Percentiles rank a stretch among this genome's conserved stretches.
Evolutionary conservation across 2,113 vertebrate species (phyloP).

Genomic region (Onychostoma macrolepis): DNA sequence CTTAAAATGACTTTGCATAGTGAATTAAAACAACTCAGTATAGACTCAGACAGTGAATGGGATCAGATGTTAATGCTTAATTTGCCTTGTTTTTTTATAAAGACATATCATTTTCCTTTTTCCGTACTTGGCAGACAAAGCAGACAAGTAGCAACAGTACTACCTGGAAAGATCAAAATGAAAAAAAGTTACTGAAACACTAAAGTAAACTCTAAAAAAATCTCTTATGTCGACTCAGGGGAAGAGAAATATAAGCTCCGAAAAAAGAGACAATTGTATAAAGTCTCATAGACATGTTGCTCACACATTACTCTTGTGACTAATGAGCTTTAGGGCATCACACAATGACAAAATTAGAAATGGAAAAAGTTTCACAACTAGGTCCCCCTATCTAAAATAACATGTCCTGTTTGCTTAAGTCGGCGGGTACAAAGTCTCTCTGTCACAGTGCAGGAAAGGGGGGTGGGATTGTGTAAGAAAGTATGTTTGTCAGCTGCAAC

Average conservation of each 20-base stretch:
- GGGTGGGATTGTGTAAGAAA: conserved; percentile 38
- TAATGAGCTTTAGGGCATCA: conserved; percentile 22
- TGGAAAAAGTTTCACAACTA: conserved; percentile 34
- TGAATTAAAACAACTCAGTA: neutral
- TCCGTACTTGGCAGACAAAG: conserved; percentile 9
- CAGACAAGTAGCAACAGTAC: neutral
- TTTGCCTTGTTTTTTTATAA: neutral
- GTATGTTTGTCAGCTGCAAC: conserved; percentile 39
- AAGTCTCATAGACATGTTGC: neutral
- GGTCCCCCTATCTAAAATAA: conserved; percentile 53
- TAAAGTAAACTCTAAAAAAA: neutral
- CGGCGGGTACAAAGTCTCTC: conserved; percentile 70
- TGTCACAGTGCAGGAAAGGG: conserved; percentile 36
- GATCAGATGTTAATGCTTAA: neutral
- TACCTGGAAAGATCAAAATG: neutral
- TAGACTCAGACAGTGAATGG: neutral
- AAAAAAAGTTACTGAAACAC: neutral
- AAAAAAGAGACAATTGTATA: neutral
- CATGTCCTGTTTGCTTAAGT: conserved; percentile 63
- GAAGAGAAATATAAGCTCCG: neutral
- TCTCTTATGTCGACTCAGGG: neutral
- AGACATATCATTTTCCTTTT: neutral
- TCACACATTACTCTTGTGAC: neutral
- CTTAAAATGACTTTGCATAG: neutral
- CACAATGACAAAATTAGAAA: conserved; percentile 3